These are phyloP conservation scores for Geothlypis trichas DNA, from an alignment of 2,113 vertebrate species.

Conservation along the genomic window DNA sequence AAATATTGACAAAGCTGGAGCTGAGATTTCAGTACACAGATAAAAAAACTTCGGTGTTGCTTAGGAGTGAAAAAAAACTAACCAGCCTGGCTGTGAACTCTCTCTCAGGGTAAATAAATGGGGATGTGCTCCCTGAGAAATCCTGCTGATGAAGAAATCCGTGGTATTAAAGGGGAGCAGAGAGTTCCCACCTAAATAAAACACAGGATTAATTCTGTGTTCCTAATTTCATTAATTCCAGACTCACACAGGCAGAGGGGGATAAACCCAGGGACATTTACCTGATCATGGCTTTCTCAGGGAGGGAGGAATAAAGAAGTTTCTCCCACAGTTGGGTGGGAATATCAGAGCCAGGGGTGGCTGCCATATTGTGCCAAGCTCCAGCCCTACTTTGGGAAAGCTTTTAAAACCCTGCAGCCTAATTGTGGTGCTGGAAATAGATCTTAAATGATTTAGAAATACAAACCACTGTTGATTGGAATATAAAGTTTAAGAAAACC, in stretches of 20 bases:
- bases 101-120: not conserved
- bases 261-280: not conserved
- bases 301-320: not conserved
- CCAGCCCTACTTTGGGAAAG: not conserved
- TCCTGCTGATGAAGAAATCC: not conserved
- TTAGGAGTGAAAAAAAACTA: not conserved
- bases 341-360: not conserved
- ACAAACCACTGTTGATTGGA: not conserved
- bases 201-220: not conserved
- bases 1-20: conserved; percentile 70
- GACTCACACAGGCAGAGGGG: not conserved
- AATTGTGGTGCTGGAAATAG: not conserved
- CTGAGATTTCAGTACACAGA: conserved; percentile 50
- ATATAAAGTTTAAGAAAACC: not conserved
- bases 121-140: not conserved
- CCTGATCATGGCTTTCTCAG: not conserved
- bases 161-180: not conserved
- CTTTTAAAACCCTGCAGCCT: not conserved
- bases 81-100: not conserved
- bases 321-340: not conserved
- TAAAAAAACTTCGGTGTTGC: not conserved
- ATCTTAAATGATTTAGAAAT: not conserved
- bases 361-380: fast-evolving
- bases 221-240: not conserved
- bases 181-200: not conserved